These are phyloP conservation scores for Torymus aiolomorphi DNA, from an alignment of 2,888 invertebrate genomes.

Conservation along the genomic window DNA sequence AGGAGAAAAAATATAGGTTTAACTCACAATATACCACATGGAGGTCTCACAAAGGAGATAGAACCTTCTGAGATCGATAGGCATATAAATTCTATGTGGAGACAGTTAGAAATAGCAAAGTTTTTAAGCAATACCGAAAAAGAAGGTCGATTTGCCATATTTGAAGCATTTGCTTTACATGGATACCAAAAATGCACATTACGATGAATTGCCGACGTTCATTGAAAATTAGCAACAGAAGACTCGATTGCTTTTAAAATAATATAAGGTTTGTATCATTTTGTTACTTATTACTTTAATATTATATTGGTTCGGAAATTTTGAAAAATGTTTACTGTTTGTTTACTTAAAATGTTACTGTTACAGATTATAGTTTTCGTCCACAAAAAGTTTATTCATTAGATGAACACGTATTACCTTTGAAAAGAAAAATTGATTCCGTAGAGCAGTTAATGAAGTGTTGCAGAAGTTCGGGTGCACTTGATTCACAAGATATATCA, in stretches of 20 bases:
- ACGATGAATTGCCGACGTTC: conserved; percentile 79
- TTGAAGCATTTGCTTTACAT: conserved; percentile 66
- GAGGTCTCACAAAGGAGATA: conserved; percentile 81
- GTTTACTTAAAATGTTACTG: conserved; percentile 28
- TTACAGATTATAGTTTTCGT: conserved; percentile 83
- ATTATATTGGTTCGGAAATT: background rate
- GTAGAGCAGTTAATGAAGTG: conserved; percentile 84
- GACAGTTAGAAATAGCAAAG: conserved; percentile 89
- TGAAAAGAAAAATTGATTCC: conserved; percentile 80
- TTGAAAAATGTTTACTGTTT: background rate
- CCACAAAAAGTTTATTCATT: conserved; percentile 84
- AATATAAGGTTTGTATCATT: conserved; percentile 77
- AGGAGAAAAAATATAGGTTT: conserved; percentile 64
- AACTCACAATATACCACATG: conserved; percentile 55
- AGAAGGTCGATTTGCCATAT: conserved; percentile 72
- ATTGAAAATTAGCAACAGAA: conserved; percentile 84
- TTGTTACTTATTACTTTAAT: conserved; percentile 5
- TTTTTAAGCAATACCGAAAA: conserved; percentile 83
- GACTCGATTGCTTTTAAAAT: conserved; percentile 80
- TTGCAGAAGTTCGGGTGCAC: conserved; percentile 78
- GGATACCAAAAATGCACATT: conserved; percentile 63
- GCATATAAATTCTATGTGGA: conserved; percentile 86
- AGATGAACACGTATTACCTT: conserved; percentile 83
- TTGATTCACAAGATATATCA: conserved; percentile 76
- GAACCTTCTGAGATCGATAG: conserved; percentile 85